Evolutionary conservation across 2,797 vertebrate species (phyloP), one percentile per base, ranked within the genome.

Genomic region (Heterohyrax brucei): DNA sequence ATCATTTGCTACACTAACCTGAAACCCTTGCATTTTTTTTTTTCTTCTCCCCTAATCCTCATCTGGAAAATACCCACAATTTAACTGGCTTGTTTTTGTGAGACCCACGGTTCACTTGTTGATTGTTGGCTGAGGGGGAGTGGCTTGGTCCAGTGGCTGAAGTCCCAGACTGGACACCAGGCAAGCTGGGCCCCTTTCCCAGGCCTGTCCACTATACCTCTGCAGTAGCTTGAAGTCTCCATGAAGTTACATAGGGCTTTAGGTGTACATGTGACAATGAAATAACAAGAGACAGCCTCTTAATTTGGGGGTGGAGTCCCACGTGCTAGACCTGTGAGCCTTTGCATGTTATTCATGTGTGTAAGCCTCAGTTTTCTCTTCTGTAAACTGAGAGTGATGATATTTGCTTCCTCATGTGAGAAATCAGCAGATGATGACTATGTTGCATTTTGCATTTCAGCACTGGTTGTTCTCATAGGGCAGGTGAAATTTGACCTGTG

Each of bases 31-130:
- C 70, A 56, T 66, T 5, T 22, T 21, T 14, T 7, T 28, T 14
- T 13, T n/a, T 39, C 48, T 50, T 6, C 4, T 46, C 28, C 59
- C 9, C 13, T 66, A 87, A 80, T 87, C 39, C n/a, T 91, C 85
- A 62, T 88, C 85, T 96, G 96, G 96, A 97, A 96, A 97, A 97
- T 76, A 89, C 33, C 76, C 46, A 19, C 62, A 33, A 62, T 59
- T 9, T 70, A 39, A 46, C 93, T 18, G 21, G n/a, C 30, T 59
- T 79, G 53, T 64, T 87, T 30, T 72, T 62, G 72, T 21, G 84
- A 66, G 82, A 70, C 7, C 46, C 84, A 26, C 77, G 28, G 59
- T 87, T 91, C 44, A 6, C 14, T 39, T 84, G 30, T 33, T 73
- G 77, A n/a, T 26, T 70, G 39, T 77, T 82, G 87, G 46, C 53